Evolutionary conservation across 2,888 invertebrate genomes (phyloP).

Genomic region (Nymphalis urticae): DNA sequence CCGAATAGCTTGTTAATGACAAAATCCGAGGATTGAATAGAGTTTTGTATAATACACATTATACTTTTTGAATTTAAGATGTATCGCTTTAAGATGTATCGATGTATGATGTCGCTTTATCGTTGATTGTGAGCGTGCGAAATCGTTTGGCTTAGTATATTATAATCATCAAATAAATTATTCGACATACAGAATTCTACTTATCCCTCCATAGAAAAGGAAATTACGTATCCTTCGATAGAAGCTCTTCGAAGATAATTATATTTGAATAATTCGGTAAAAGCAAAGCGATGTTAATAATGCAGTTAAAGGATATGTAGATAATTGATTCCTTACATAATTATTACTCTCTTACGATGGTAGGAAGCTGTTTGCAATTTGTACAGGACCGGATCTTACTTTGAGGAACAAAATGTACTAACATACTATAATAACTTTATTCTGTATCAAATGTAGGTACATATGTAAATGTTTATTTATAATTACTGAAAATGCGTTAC

Average conservation of each 20-base stretch:
- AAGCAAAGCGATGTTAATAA: slow-evolving; percentile 5
- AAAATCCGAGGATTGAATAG: too few species aligned
- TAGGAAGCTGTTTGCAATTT: background rate
- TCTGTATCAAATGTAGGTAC: too few species aligned
- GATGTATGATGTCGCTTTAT: too few species aligned
- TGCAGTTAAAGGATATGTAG: background rate
- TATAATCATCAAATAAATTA: background rate
- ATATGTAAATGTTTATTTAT: too few species aligned
- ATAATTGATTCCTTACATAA: slow-evolving; percentile 1
- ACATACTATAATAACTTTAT: too few species aligned
- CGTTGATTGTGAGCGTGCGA: too few species aligned
- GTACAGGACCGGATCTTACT: background rate
- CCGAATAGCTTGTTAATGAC: too few species aligned
- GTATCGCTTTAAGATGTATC: too few species aligned
- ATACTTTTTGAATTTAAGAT: too few species aligned
- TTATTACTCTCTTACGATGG: background rate
- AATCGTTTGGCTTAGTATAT: background rate
- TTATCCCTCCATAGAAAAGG: background rate
- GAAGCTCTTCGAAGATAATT: slow-evolving; percentile 2
- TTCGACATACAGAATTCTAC: background rate
- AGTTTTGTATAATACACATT: too few species aligned
- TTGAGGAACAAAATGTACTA: too few species aligned
- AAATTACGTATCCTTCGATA: background rate
- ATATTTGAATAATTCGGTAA: background rate
- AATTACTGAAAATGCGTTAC: too few species aligned